Evolutionary conservation across 1,140 invertebrate species (phyloP), one percentile per base, ranked within the genome.

Genomic region (Atta colombica): DNA sequence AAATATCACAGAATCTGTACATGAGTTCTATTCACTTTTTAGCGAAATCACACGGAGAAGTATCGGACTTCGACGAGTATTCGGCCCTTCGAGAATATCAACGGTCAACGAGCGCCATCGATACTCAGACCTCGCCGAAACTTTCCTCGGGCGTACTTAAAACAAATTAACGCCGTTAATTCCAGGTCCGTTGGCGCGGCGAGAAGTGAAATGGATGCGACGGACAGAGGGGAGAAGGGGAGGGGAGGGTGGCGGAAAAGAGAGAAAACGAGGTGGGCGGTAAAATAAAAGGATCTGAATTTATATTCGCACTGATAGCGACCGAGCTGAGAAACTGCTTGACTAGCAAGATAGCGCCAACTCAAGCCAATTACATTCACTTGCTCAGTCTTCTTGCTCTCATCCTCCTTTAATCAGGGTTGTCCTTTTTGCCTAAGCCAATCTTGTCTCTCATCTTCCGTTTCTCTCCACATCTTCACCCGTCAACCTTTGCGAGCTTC

Each of bases 341-440:
- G 92, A 93, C 92, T 92, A 89, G 93, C 90, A 92, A 93, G 93
- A 94, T 94, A 93, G 92, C 90, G 88, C 89, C 90, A 86, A 88
- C 90, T 92, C 90, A 90, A 94, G 92, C 94, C 93, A 94, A 94
- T 94, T 94, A 94, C 92, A 94, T 94, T 94, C 93, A 94, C 93
- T 94, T 91, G 92, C 91, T 91, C 89, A 82, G 21, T 88, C 90
- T 90, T 87, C 87, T 90, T 89, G 45, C 75, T 88, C 69, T 53
- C 58, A 35, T 77, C 58, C 31, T 65, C 71, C 85, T 87, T 87
- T 90, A 69, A 45, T 35, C 55, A 55, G n/a, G n/a, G n/a, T 45
- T 63, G 66, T 49, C 51, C 78, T 88, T 80, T 87, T 74, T 55
- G 45, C 60, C 61, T 55, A 84, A 85, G 63, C 85, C 78, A 69